Conservation (phyloP, 2,888 invertebrate species). For the Fissipunctia ypsillon region DNA sequence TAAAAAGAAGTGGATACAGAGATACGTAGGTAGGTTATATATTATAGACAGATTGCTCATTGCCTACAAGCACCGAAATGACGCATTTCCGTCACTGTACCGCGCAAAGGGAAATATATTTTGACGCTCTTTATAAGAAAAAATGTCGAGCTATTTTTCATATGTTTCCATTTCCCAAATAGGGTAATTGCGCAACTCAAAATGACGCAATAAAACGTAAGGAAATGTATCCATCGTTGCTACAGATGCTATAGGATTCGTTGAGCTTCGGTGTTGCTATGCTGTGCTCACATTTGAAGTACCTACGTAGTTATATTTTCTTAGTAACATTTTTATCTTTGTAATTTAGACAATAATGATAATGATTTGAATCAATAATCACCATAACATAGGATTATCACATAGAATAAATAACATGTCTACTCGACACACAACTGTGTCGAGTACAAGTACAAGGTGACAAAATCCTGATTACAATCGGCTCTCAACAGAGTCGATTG, state of each 20-base stretch:
- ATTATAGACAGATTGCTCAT: constrained; percentile 57
- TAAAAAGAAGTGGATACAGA: not conserved
- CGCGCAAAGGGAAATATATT: constrained; percentile 57
- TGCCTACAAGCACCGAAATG: constrained; percentile 58
- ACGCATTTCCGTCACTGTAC: constrained; percentile 54
- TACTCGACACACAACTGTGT: too few relatives aligned
- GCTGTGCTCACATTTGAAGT: not conserved
- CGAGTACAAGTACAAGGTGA: too few relatives aligned
- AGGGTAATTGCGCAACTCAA: constrained; percentile 68
- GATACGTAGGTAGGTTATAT: constrained; percentile 9
- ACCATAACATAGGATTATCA: not conserved
- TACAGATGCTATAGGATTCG: not conserved
- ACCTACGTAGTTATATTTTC: not conserved
- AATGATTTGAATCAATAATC: not conserved
- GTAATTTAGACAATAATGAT: not conserved
- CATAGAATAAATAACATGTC: not conserved
- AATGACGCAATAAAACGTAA: constrained; percentile 64
- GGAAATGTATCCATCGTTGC: constrained; percentile 36
- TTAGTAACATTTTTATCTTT: too few relatives aligned
- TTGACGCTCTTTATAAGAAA: constrained; percentile 63
- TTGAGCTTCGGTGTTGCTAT: not conserved
- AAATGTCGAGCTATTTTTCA: constrained; percentile 65
- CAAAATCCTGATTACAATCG: too few relatives aligned
- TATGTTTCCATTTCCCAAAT: constrained; percentile 68
- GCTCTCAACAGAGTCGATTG: not conserved